phyloP scores from a whole-genome alignment of 2,113 vertebrate genomes.

The Serinus canaria region DNA sequence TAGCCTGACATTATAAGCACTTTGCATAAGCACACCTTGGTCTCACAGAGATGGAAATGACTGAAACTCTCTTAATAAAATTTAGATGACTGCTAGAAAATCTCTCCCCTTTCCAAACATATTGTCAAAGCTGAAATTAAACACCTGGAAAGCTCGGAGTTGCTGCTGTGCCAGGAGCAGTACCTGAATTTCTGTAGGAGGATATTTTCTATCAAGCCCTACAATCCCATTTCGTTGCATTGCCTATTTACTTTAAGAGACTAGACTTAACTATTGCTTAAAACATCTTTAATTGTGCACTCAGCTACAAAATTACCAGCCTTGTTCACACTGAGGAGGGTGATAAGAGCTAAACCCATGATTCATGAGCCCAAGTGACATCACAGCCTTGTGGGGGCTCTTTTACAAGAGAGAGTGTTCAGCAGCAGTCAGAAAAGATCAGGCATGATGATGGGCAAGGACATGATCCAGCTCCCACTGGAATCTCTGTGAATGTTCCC shows the following conservation, averaged over 20 bases:
- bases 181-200: neutral
- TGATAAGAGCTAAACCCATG: neutral
- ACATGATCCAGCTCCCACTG: neutral
- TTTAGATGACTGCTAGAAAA: neutral
- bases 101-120: neutral
- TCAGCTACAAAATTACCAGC: neutral
- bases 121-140: neutral
- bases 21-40: neutral
- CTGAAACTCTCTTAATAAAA: neutral
- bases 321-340: neutral
- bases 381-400: neutral
- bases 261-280: neutral
- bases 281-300: neutral
- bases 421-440: neutral
- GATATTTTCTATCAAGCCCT: neutral
- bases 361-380: neutral
- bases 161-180: neutral
- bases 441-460: neutral
- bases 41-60: neutral
- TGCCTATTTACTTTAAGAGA: neutral
- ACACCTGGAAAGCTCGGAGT: neutral
- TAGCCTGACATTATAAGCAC: neutral
- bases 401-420: neutral
- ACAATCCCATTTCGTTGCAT: neutral
- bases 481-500: neutral